Evolutionary conservation across 2,888 invertebrate genomes (phyloP), one percentile per base, ranked within the genome.

Genomic region (Anagyrus pseudococci): DNA sequence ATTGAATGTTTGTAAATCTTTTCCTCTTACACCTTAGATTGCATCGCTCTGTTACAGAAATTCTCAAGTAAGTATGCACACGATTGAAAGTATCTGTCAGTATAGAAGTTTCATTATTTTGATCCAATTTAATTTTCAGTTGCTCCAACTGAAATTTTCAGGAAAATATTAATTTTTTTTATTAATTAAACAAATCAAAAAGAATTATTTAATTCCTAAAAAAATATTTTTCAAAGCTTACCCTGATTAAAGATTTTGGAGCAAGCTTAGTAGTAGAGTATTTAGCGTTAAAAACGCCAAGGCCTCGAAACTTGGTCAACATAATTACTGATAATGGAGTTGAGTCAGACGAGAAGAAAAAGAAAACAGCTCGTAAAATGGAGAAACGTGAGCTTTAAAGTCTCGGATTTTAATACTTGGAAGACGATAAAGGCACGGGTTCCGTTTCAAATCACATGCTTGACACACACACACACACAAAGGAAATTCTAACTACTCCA

Each of bases 41-140:
- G 82, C 99, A 99, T 67, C 91, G 86, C 82, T 99, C 99, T 0
- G 97, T 97, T 55, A 99, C 84, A 0, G 98, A 98, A 73, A 99
- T 96, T 68, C 99, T 86, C 56, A 99, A 85, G 79, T 99, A 99
- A 66, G 90, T 91, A 79, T 99, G 99, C 68, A 89, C 84, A 64
- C 99, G 86, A 10, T 94, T 94, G 82, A 92, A 94, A 44, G 87
- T 86, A 81, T 99, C 99, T 2, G 86, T 87, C 41, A 97, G 75
- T 49, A 77, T 73, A 4, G 67, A 70, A 48, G 63, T 50, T 13
- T 70, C 50, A 13, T 54, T 29, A 56, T 71, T 66, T 17, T 68
- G 59, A 2, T 64, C 69, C 15, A 78, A 63, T 59, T 70, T 71
- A 46, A 75, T 66, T 62, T 71, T 71, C 33, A 78, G 71, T 47